phyloP scores from a whole-genome alignment of 2,888 invertebrate species.

The Hedychridium roseum region DNA sequence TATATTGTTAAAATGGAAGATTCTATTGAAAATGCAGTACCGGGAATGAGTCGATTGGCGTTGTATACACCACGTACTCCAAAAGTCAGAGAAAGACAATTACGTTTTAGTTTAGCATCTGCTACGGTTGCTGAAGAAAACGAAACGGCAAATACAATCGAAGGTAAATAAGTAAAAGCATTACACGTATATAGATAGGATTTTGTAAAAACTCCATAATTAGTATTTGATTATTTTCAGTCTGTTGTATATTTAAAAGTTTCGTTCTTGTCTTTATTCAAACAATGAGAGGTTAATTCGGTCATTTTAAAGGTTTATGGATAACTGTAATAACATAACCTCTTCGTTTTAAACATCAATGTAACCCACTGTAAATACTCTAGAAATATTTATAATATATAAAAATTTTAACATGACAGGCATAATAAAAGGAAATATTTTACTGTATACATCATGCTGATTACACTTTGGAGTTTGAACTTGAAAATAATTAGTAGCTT shows the following conservation, averaged over 20 bases:
- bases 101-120: slow-evolving; percentile 19
- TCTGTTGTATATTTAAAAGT: too few species aligned
- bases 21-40: background rate
- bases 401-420: slow-evolving; percentile 1
- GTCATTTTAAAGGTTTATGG: too few species aligned
- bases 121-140: background rate
- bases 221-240: background rate
- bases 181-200: too few species aligned
- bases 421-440: background rate
- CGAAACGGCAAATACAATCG: background rate
- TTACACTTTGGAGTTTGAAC: too few species aligned
- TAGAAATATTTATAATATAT: background rate
- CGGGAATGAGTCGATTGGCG: slow-evolving; percentile 4
- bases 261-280: too few species aligned
- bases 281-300: too few species aligned
- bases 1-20: slow-evolving; percentile 17
- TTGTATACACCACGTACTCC: slow-evolving; percentile 8
- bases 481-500: too few species aligned
- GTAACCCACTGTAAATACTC: too few species aligned
- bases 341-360: too few species aligned
- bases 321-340: too few species aligned
- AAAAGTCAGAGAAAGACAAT: slow-evolving; percentile 11
- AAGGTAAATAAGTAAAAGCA: too few species aligned
- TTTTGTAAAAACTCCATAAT: too few species aligned
- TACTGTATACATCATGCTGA: background rate